Conservation (phyloP, 2,113 vertebrate genomes). For the Lipophrys pholis region DNA sequence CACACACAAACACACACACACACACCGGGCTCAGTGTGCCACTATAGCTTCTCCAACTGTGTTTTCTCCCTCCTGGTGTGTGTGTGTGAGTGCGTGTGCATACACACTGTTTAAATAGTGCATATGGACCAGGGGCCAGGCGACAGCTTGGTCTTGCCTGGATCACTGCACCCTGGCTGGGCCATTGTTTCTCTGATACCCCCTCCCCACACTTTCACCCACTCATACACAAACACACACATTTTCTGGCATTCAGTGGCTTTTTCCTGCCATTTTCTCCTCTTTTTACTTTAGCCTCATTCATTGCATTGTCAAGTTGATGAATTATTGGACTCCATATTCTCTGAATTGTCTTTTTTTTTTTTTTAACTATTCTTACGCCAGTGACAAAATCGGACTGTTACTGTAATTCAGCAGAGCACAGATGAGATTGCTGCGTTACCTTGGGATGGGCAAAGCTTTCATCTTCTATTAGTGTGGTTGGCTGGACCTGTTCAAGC, state of each 20-base stretch:
- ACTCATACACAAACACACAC: neutral
- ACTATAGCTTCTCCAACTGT: too few relatives aligned
- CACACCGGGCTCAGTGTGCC: too few relatives aligned
- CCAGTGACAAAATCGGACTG: neutral
- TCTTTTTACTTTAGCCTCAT: constrained; percentile 11
- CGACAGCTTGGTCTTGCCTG: constrained; percentile 83
- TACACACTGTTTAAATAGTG: constrained; percentile 57
- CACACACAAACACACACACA: constrained; percentile 1
- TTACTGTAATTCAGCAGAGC: too few relatives aligned
- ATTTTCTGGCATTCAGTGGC: constrained; percentile 24
- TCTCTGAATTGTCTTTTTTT: neutral
- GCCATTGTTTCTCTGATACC: constrained; percentile 70
- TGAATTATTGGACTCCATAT: neutral
- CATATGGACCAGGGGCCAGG: constrained; percentile 75
- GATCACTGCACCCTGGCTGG: constrained; percentile 79
- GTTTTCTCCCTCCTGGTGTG: too few relatives aligned
- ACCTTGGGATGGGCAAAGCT: neutral
- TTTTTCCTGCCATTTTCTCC: constrained; percentile 7
- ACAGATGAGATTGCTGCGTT: constrained; percentile 10
- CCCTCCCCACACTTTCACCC: constrained; percentile 3
- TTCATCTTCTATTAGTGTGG: constrained; percentile 21
- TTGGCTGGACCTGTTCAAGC: constrained; percentile 30
- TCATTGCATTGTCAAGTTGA: neutral
- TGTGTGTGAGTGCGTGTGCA: neutral
- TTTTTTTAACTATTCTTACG: neutral